These are phyloP conservation scores for Phengaris alcon DNA, from an alignment of 2,888 invertebrate genomes.

Conservation along the genomic window DNA sequence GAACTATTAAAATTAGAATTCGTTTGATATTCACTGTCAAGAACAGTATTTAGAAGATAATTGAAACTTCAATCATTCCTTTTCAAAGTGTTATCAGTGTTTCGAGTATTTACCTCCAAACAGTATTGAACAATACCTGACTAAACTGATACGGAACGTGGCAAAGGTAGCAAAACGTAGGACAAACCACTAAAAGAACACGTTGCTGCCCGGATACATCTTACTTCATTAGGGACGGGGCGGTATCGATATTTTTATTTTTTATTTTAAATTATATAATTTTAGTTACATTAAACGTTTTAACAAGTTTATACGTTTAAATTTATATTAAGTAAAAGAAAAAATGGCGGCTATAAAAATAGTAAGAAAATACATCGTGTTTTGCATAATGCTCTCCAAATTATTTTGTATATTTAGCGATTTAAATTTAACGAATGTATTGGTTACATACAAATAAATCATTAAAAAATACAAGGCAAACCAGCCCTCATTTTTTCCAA, in stretches of 20 bases:
- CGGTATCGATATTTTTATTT: slow-evolving; percentile 39
- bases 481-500: background rate
- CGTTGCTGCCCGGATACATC: slow-evolving; percentile 65
- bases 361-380: too few species aligned
- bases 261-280: too few species aligned
- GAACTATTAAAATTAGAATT: background rate
- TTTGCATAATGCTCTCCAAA: too few species aligned
- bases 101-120: background rate
- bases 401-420: too few species aligned
- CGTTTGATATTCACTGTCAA: background rate
- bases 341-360: too few species aligned
- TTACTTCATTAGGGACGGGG: slow-evolving; percentile 53
- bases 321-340: too few species aligned
- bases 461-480: too few species aligned
- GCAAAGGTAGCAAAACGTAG: slow-evolving; percentile 59
- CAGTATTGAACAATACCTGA: slow-evolving; percentile 39
- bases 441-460: too few species aligned
- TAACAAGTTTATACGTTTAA: too few species aligned
- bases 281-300: too few species aligned
- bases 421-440: too few species aligned
- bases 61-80: background rate
- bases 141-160: slow-evolving; percentile 53
- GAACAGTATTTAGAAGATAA: background rate
- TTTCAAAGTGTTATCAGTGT: background rate
- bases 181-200: slow-evolving; percentile 73